Evolutionary conservation across 1,140 invertebrate genomes (phyloP).

Genomic region (Sarcophaga bullata): DNA sequence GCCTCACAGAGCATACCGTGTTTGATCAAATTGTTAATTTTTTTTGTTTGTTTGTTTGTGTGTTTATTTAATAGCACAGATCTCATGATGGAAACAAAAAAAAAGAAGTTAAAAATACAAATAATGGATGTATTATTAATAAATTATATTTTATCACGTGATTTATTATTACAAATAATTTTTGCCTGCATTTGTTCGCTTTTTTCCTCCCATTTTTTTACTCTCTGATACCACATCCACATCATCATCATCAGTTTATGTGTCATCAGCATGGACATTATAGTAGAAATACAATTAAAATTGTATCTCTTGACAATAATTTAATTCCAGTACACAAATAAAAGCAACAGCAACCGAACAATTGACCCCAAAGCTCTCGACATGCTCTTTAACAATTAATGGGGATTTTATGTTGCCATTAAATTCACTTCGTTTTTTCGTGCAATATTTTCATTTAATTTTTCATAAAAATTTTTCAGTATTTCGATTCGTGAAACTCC

Average conservation of each 20-base stretch:
- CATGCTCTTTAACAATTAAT: conserved; percentile 18
- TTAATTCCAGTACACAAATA: neutral
- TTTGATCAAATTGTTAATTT: too few relatives aligned
- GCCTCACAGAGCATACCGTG: too few relatives aligned
- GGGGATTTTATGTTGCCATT: neutral
- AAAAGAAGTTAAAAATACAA: too few relatives aligned
- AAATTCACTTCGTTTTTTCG: neutral
- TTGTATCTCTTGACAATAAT: conserved; percentile 22
- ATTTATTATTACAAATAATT: conserved; percentile 10
- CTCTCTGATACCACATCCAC: neutral
- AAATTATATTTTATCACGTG: neutral
- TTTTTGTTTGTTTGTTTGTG: too few relatives aligned
- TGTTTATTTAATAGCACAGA: too few relatives aligned
- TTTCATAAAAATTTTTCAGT: neutral
- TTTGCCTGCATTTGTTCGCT: neutral
- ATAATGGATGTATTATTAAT: neutral
- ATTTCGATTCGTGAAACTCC: neutral
- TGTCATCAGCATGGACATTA: neutral
- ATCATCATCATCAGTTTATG: neutral
- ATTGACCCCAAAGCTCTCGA: neutral
- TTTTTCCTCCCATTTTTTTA: too few relatives aligned
- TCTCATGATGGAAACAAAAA: too few relatives aligned
- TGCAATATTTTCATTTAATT: neutral
- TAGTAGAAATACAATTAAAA: neutral
- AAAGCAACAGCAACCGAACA: neutral